These are phyloP conservation scores for Lepidothrix coronata DNA, from an alignment of 2,113 vertebrate species.

Conservation along the genomic window DNA sequence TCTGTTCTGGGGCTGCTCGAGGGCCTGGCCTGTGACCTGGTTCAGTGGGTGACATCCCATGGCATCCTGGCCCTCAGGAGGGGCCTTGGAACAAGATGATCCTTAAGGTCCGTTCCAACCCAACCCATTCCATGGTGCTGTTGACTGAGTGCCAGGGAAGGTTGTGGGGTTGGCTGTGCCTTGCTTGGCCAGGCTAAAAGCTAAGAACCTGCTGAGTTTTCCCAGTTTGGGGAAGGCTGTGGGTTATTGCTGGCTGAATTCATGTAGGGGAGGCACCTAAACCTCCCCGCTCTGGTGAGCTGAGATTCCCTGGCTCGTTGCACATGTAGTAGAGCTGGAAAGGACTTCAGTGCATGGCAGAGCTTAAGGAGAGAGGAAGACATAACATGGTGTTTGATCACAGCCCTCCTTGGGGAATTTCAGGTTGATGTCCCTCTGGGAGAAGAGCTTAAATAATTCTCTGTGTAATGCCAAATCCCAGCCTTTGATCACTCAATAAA, in stretches of 20 bases:
- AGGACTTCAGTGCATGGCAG: background rate
- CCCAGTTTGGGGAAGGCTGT: background rate
- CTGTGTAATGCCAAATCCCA: slow-evolving; percentile 28
- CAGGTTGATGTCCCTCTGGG: slow-evolving; percentile 27
- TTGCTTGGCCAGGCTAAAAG: background rate
- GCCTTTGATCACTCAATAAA: slow-evolving; percentile 54
- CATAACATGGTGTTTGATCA: slow-evolving; percentile 38
- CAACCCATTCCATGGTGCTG: background rate
- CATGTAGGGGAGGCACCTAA: rapidly evolving
- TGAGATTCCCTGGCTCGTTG: background rate
- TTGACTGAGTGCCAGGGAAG: background rate
- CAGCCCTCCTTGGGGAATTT: background rate
- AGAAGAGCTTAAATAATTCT: slow-evolving; percentile 57
- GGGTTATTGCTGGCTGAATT: background rate
- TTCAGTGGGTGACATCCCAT: background rate
- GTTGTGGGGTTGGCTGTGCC: background rate
- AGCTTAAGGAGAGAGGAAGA: background rate
- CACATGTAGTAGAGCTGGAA: background rate
- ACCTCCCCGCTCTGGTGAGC: background rate
- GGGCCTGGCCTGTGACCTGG: background rate
- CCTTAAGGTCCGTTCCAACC: background rate
- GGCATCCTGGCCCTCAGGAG: background rate
- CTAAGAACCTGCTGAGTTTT: background rate
- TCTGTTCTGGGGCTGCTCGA: background rate
- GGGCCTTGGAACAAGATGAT: background rate